These are phyloP conservation scores for Troides oblongomaculatus DNA, from an alignment of 2,888 invertebrate genomes.

Conservation along the genomic window DNA sequence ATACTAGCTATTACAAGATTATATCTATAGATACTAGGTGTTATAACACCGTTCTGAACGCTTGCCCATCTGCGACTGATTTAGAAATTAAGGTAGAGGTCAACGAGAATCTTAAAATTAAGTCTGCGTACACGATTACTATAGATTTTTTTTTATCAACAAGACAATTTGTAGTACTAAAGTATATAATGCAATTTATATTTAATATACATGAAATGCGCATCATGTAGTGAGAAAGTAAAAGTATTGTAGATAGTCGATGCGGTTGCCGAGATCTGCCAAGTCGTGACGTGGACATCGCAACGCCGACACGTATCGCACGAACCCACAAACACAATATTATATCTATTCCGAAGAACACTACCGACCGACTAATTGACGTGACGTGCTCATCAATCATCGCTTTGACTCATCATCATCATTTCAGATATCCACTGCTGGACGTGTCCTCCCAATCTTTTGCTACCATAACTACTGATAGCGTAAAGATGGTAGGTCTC, in stretches of 20 bases:
- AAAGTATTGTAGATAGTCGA: constrained; percentile 54
- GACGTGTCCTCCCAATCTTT: too few species aligned
- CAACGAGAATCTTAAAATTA: too few species aligned
- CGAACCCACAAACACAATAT: constrained; percentile 30
- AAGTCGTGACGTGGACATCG: constrained; percentile 43
- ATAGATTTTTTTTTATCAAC: too few species aligned
- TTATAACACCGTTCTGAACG: too few species aligned
- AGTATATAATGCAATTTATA: background rate
- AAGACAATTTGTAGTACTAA: background rate
- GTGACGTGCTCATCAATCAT: constrained; percentile 5
- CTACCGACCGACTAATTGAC: constrained; percentile 23
- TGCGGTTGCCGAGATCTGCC: constrained; percentile 51
- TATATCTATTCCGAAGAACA: constrained; percentile 18
- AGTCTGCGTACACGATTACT: too few species aligned
- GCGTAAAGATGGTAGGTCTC: too few species aligned
- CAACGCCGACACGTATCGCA: constrained; percentile 24
- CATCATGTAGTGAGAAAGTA: constrained; percentile 46
- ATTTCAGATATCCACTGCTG: too few species aligned
- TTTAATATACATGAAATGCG: background rate
- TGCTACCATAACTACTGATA: too few species aligned
- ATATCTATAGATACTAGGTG: too few species aligned
- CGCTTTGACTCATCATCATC: background rate
- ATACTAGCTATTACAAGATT: too few species aligned
- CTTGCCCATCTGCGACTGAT: too few species aligned
- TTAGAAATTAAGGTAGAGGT: too few species aligned